Conservation (phyloP, 2,888 invertebrate genomes). For the Dusona sp. region DNA sequence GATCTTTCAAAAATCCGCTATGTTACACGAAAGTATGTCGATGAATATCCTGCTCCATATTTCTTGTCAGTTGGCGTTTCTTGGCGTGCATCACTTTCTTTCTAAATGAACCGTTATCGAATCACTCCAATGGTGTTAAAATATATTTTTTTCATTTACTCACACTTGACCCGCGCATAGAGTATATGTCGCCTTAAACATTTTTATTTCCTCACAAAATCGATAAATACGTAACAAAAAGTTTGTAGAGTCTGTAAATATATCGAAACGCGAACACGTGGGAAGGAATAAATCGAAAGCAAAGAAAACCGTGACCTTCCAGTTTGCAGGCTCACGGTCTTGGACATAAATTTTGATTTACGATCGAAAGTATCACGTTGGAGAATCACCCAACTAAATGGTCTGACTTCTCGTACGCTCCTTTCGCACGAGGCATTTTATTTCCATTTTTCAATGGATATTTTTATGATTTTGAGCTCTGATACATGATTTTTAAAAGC, state of each 20-base stretch:
- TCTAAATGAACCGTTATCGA: not conserved
- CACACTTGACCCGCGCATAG: too few relatives aligned
- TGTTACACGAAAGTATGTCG: too few relatives aligned
- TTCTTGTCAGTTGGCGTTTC: too few relatives aligned
- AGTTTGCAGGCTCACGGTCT: slow-evolving; percentile 15
- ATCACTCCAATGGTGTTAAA: not conserved
- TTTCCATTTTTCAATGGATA: not conserved
- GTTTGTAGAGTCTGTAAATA: not conserved
- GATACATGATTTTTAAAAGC: not conserved
- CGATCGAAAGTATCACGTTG: slow-evolving; percentile 47
- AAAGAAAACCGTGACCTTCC: slow-evolving; percentile 46
- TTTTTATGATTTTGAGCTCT: not conserved
- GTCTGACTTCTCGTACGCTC: not conserved
- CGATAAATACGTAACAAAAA: not conserved
- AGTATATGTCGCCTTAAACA: not conserved
- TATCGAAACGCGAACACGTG: not conserved
- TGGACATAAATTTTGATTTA: slow-evolving; percentile 59
- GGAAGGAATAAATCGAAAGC: slow-evolving; percentile 10
- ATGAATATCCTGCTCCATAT: too few relatives aligned
- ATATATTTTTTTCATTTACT: not conserved
- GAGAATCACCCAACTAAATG: slow-evolving; percentile 19
- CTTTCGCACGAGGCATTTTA: not conserved
- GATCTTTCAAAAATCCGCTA: too few relatives aligned
- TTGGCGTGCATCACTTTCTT: not conserved
- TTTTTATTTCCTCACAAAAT: not conserved